Evolutionary conservation across 2,797 vertebrate species (phyloP).

Genomic region (Melopsittacus undulatus): DNA sequence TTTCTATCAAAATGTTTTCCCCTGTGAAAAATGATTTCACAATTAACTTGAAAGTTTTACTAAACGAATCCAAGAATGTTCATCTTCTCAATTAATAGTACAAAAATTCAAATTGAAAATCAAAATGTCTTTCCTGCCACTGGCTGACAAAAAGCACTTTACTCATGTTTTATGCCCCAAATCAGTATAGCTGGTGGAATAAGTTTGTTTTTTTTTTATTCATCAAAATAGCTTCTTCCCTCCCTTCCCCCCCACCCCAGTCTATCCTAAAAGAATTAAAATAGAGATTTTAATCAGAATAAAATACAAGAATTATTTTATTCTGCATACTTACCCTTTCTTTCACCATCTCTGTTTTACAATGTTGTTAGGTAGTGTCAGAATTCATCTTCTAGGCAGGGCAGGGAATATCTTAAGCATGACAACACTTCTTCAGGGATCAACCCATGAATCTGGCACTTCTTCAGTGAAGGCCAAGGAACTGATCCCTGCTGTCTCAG

Average conservation of each 20-base stretch:
- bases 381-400: not conserved
- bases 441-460: not conserved
- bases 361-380: not conserved
- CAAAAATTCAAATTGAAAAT: not conserved
- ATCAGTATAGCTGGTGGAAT: not conserved
- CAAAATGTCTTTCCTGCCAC: not conserved
- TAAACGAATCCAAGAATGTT: not conserved
- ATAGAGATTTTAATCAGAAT: not conserved
- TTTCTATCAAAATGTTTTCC: not conserved
- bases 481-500: not conserved
- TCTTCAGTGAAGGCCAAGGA: not conserved
- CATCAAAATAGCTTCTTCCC: not conserved
- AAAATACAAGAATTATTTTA: not conserved
- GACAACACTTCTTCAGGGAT: not conserved
- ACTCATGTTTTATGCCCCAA: not conserved
- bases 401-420: not conserved
- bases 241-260: not conserved
- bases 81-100: not conserved
- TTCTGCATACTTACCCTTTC: not conserved
- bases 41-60: not conserved
- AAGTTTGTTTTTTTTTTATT: not conserved
- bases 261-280: not conserved
- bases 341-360: not conserved
- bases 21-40: not conserved
- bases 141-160: not conserved